Evolutionary conservation across 2,888 invertebrate species (phyloP), one percentile per base, ranked within the genome.

Genomic region (Emmelina monodactyla): DNA sequence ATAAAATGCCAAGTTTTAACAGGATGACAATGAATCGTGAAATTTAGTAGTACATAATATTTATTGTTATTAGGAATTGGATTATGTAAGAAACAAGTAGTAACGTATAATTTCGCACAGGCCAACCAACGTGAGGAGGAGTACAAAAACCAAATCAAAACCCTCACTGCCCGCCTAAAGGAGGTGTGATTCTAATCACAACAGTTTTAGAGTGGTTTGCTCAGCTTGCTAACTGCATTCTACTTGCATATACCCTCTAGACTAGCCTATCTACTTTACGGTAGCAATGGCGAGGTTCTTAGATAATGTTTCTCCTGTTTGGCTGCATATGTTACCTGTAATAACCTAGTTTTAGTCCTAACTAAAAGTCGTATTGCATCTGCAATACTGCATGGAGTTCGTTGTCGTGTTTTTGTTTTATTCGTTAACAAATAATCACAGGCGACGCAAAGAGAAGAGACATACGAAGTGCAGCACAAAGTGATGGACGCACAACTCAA

Each of bases 121-220:
- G 97, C 97, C 85, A 95, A 96, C 87, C 96, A 97, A 88, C 93
- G 97, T 69, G 97, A 97, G 84, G 97, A 97, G 86, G 95, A 96
- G 82, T 97, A 97, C 91, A 97, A 97, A 88, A 94, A 95, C 83
- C 97, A 97, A 88, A 97, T 97, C 89, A 97, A 97, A 91, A 94
- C 92, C 81, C 88, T 96, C 82, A 94, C 93, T 82, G 92, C 93
- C 83, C 94, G 96, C 84, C 94, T 97, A 87, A 97, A 97, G 93
- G 97, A 97, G 97, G 97, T 97, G 89, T 81, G 81, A 79, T 53
- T 49, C 49, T 61, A 62, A 55, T 55, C 53, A 58, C 53, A 65
- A 53, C 52, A 58, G 60, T 63, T 64, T 47, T 51, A 61, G 66
- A 67, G 67, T 70, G 66, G 62, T 62, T 53, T 52, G n/a, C n/a